Conservation (phyloP, 2,888 invertebrate genomes). For the Eristalis intricaria region DNA sequence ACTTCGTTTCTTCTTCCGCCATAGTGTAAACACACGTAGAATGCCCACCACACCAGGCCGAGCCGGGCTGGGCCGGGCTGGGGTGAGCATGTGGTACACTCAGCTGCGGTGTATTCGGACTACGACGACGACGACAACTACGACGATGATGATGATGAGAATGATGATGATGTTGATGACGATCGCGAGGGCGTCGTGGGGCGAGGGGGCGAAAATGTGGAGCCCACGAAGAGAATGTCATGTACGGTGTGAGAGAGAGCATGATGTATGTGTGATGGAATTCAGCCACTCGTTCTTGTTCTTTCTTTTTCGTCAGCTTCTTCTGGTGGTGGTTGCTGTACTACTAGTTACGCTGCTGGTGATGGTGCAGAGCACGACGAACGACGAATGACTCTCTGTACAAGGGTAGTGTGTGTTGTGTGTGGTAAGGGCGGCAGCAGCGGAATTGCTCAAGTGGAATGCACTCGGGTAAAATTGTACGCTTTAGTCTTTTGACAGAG, state of each 20-base stretch:
- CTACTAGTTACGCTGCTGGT: not conserved
- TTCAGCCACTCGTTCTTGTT: constrained; percentile 22
- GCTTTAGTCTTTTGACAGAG: constrained; percentile 36
- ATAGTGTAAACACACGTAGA: constrained; percentile 54
- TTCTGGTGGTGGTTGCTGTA: not conserved
- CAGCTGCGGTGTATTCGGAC: not conserved
- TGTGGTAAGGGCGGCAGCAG: constrained; percentile 64
- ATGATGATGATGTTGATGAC: not conserved
- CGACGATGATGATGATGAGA: not conserved
- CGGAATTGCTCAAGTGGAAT: constrained; percentile 60
- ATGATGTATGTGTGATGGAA: constrained; percentile 57
- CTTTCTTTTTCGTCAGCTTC: constrained; percentile 4
- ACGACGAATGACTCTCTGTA: not conserved
- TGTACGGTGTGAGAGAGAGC: constrained; percentile 40
- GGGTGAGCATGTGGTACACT: not conserved
- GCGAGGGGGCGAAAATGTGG: not conserved
- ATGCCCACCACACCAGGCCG: not conserved
- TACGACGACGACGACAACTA: not conserved
- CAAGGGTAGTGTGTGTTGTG: constrained; percentile 18
- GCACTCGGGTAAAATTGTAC: constrained; percentile 56
- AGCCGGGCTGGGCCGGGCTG: not conserved
- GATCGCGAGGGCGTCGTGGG: not conserved
- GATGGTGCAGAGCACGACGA: not conserved
- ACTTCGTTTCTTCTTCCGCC: constrained; percentile 68
- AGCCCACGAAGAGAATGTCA: constrained; percentile 29